phyloP scores from a whole-genome alignment of 1,140 invertebrate genomes.

The Aphis craccivora region DNA sequence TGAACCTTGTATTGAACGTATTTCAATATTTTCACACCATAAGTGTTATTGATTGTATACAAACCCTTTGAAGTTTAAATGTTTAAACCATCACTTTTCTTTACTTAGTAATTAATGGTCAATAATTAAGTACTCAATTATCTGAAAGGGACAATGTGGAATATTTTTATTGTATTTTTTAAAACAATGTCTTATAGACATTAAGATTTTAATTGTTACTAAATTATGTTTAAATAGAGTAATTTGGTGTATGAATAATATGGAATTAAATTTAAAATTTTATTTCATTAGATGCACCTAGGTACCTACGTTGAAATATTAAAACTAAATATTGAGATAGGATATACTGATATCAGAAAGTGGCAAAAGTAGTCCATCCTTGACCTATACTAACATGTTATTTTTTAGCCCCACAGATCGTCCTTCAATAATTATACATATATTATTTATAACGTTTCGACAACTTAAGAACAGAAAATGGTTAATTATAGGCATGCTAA shows the following conservation, averaged over 20 bases:
- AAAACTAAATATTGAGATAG: not conserved
- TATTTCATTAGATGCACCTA: not conserved
- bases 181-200: not conserved
- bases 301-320: not conserved
- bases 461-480: not conserved
- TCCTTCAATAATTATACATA: not conserved
- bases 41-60: not conserved
- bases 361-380: not conserved
- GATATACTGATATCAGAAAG: not conserved
- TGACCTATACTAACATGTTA: slow-evolving; percentile 11
- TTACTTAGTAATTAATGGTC: not conserved
- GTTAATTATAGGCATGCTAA: not conserved
- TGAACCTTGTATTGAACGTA: not conserved
- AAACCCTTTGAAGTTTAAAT: not conserved
- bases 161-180: not conserved
- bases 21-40: not conserved
- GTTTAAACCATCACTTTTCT: not conserved
- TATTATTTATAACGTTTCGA: not conserved
- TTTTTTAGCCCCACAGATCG: not conserved
- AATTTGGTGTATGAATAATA: not conserved
- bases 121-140: not conserved
- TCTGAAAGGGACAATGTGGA: not conserved
- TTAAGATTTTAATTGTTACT: not conserved
- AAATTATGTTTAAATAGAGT: not conserved
- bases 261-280: not conserved